Percentiles rank a stretch among this genome's conserved stretches.
phyloP scores from a whole-genome alignment of 1,140 invertebrate genomes.

The Drosophila insularis region DNA sequence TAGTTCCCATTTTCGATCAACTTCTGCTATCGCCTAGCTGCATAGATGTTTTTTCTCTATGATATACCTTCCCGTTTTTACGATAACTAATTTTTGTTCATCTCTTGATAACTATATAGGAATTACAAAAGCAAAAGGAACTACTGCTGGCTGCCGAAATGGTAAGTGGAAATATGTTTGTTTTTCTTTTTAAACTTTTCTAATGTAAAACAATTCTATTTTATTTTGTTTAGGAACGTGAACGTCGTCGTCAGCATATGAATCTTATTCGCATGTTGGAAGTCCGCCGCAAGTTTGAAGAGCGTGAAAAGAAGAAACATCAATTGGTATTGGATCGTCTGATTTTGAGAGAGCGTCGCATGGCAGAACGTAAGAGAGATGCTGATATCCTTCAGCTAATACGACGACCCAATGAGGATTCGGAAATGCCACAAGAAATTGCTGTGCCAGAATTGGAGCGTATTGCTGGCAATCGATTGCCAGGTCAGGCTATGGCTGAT shows the following conservation, averaged over 20 bases:
- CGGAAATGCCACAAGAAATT: conserved; percentile 89
- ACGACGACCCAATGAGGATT: conserved; percentile 93
- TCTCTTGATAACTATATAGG: conserved; percentile 84
- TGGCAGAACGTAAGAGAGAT: conserved; percentile 92
- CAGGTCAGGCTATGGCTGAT: conserved; percentile 95
- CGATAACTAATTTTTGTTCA: conserved; percentile 83
- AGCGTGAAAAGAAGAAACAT: conserved; percentile 92
- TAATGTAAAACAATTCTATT: too few relatives aligned
- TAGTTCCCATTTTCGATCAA: not conserved
- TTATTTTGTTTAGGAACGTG: conserved; percentile 88
- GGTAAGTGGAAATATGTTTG: conserved; percentile 84
- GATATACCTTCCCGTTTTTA: not conserved
- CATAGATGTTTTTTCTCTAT: not conserved
- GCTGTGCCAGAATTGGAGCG: conserved; percentile 89
- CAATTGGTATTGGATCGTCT: conserved; percentile 83
- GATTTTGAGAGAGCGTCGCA: conserved; percentile 87
- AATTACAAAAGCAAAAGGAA: conserved; percentile 94
- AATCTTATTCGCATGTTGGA: conserved; percentile 93
- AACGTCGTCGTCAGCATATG: conserved; percentile 94
- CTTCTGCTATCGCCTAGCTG: conserved; percentile 2
- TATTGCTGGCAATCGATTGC: conserved; percentile 91
- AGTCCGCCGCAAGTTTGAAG: conserved; percentile 92
- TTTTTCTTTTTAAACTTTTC: not conserved
- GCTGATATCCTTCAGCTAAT: conserved; percentile 92
- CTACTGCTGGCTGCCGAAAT: conserved; percentile 92